These are phyloP conservation scores for Cyanoramphus novaezelandiae DNA, from an alignment of 2,113 vertebrate species.

Conservation along the genomic window DNA sequence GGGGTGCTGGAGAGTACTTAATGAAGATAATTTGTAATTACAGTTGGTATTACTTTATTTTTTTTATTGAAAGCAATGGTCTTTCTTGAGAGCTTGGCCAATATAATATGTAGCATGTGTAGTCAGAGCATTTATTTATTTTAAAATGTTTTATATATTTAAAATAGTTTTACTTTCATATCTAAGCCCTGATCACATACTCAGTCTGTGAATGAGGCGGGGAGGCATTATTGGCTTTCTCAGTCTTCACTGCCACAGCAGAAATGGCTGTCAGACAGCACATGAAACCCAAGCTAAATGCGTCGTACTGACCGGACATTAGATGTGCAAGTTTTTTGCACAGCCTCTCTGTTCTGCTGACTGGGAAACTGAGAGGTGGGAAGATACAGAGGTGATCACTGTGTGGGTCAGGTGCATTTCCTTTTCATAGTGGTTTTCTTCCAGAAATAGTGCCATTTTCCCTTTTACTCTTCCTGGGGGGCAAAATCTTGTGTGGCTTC, in stretches of 20 bases:
- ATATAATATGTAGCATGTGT: background rate
- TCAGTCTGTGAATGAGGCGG: background rate
- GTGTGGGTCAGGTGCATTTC: accelerated
- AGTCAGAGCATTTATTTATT: background rate
- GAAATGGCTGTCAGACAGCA: background rate
- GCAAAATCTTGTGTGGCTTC: background rate
- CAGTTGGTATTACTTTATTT: background rate
- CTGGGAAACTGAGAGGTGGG: background rate
- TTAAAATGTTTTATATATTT: background rate
- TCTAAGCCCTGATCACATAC: background rate
- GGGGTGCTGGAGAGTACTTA: background rate
- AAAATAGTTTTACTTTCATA: background rate
- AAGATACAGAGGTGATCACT: background rate
- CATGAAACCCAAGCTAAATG: background rate
- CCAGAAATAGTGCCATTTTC: background rate
- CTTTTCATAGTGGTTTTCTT: background rate
- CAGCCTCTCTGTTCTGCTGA: background rate
- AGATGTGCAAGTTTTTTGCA: background rate
- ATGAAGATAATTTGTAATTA: background rate
- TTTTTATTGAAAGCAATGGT: background rate
- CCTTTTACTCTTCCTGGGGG: background rate
- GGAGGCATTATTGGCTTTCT: background rate
- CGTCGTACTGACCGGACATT: background rate
- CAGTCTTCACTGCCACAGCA: background rate
- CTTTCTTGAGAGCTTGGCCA: background rate